Evolutionary conservation across 2,113 vertebrate species (phyloP), one percentile per base, ranked within the genome.

Genomic region (Cyphomyrus discorhynchus): DNA sequence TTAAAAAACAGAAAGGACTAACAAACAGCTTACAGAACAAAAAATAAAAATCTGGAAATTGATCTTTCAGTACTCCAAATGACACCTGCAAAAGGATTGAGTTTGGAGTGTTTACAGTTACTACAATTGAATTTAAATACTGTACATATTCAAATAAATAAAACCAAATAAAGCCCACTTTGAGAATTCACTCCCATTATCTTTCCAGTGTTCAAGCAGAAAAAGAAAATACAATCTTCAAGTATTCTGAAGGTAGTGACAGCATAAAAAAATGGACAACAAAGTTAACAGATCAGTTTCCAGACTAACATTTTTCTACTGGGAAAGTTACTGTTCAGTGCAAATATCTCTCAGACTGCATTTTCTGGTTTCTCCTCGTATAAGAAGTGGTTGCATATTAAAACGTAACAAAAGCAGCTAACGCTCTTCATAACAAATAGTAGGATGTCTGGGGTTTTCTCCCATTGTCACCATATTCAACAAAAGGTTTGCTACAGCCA

Each of bases 331-430:
- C 95, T 96, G 96, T 97, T 99, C 98, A 99, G 98, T 99, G 98
- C 98, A 98, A 97, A 98, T 90, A 98, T 90, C 90, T 92, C 96
- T 97, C 95, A 97, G 96, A 98, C 96, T 97, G 97, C 96, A 96
- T 97, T 96, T 97, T 95, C 91, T 96, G 97, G 94, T 94, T 92
- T 97, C 96, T 97, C 95, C 96, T 97, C 97, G 94, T 96, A 96
- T 97, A 97, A 96, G 94, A 98, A 98, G 97, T 99, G 98, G 98
- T 99, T 99, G 98, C 98, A 99, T 99, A 99, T 98, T 98, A 97
- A 98, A 98, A 98, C 96, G 96, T 97, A 97, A 97, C 97, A 98
- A 97, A 99, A 98, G 98, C 98, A 98, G 97, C 98, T 98, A 99
- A 98, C 95, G 96, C 96, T 97, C 97, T 89, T 97, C 95, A 97